These are phyloP conservation scores for Cephalopterus ornatus DNA, from an alignment of 2,113 vertebrate species.

Conservation along the genomic window DNA sequence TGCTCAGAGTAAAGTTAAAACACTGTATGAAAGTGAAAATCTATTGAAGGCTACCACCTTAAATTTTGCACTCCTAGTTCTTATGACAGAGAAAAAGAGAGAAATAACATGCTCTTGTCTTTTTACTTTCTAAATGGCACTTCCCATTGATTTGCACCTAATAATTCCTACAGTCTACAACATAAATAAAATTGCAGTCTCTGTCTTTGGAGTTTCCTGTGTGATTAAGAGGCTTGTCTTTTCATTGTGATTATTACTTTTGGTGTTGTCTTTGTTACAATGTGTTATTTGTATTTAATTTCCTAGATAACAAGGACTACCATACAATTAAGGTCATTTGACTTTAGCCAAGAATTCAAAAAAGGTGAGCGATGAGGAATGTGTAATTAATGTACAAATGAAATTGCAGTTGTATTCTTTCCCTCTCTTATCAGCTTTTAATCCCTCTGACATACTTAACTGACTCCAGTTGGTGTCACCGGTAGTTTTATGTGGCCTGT, in stretches of 20 bases:
- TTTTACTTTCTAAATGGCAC: not conserved
- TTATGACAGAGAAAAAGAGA: not conserved
- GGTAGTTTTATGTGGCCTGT: slow-evolving; percentile 11
- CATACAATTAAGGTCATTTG: not conserved
- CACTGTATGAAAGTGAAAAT: not conserved
- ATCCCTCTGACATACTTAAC: slow-evolving; percentile 8
- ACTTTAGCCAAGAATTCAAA: slow-evolving; percentile 1
- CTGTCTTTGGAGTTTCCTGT: not conserved
- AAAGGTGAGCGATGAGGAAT: not conserved
- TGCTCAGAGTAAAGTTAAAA: not conserved
- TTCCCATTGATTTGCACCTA: not conserved
- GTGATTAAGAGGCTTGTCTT: not conserved
- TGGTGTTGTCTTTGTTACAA: not conserved
- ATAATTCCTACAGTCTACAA: not conserved
- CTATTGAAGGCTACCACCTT: not conserved
- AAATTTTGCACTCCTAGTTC: not conserved
- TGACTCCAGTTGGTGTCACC: not conserved
- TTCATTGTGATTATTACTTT: not conserved
- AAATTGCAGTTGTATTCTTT: not conserved
- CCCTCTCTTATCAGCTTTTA: slow-evolving; percentile 18
- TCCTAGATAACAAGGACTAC: not conserved
- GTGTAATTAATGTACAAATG: not conserved
- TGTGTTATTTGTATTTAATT: not conserved
- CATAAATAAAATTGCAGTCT: not conserved
- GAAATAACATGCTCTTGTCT: not conserved